These are phyloP conservation scores for Timema podura DNA, from an alignment of 2,888 invertebrate species.

Conservation along the genomic window DNA sequence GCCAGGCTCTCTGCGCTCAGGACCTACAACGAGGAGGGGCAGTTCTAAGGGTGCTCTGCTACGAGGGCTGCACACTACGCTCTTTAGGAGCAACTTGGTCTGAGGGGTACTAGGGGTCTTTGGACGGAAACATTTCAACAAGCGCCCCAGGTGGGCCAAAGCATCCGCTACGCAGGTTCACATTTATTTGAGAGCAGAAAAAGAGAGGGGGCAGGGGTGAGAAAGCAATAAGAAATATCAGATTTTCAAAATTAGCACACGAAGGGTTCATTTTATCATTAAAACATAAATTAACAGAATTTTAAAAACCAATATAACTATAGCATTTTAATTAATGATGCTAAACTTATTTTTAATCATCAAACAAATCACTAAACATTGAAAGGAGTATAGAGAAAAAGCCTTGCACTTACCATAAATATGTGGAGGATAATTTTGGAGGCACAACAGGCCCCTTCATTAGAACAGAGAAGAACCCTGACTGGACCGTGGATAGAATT, in stretches of 20 bases:
- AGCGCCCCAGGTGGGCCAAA: conserved; percentile 21
- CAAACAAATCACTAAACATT: no score
- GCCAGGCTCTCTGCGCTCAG: conserved; percentile 26
- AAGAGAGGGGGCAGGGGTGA: conserved; percentile 9
- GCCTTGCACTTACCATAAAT: no score
- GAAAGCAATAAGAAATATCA: conserved; percentile 15
- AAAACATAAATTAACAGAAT: no score
- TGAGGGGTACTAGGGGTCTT: conserved; percentile 24
- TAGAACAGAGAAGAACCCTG: no score
- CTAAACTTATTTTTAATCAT: no score
- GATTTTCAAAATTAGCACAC: neutral
- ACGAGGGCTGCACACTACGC: conserved; percentile 17
- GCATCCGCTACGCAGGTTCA: conserved; percentile 19
- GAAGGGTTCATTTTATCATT: no score
- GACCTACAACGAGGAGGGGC: neutral
- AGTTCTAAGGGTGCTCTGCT: conserved; percentile 18
- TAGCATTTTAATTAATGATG: no score
- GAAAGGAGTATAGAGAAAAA: no score
- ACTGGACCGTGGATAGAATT: no score
- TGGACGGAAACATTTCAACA: conserved; percentile 24
- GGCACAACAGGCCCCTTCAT: no score
- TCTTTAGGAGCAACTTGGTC: conserved; percentile 18
- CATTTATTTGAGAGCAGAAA: neutral
- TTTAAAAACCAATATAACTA: no score
- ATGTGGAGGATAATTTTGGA: no score